Evolutionary conservation across 2,888 invertebrate species (phyloP), one percentile per base, ranked within the genome.

Genomic region (Hirudinaria manillensis): DNA sequence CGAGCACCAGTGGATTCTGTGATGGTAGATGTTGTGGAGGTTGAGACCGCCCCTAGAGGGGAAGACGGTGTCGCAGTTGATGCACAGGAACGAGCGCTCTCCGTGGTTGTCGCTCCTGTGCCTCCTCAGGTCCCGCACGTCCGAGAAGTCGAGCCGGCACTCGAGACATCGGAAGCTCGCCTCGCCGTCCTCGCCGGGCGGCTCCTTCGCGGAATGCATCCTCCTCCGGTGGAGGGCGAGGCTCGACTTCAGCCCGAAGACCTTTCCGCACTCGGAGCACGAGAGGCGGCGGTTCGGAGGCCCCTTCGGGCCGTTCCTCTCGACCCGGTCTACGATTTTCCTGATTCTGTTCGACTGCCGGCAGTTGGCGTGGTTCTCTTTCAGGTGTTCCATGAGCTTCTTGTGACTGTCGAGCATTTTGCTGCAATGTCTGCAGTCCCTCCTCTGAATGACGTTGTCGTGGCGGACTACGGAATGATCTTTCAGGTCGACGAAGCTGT

Each of bases 21-120:
- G 73, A 27, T 73, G 73, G 45, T 65, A 73, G 36, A 73, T 65
- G 38, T 73, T 73, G 45, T 73, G 73, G 16, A 61, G 36, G 29
- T 73, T 73, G 36, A 73, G 45, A 34, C 38, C 65, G 27, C 65
- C 56, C n/a, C 65, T 51, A 10, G 29, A 29, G 3, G 56, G 32
- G 56, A 73, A 73, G 65, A 16, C 32, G 32, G 73, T 53, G 45
- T 73, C 73, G 32, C 73, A 73, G n/a, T 73, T 61, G 34, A 65
- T 6, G 34, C 73, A 73, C 32, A 38, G 3, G 29, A 32, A 73
- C 2, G 65, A 29, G 16, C 27, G 61, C n/a, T 55, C 36, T 24
- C 38, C 55, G 73, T 73, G 73, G 36, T 19, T n/a, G n/a, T 34
- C 38, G 21, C 36, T 56, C 3, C 32, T 2, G 73, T 73, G 73